phyloP scores from a whole-genome alignment of 1,140 invertebrate species.

The Thrips palmi region DNA sequence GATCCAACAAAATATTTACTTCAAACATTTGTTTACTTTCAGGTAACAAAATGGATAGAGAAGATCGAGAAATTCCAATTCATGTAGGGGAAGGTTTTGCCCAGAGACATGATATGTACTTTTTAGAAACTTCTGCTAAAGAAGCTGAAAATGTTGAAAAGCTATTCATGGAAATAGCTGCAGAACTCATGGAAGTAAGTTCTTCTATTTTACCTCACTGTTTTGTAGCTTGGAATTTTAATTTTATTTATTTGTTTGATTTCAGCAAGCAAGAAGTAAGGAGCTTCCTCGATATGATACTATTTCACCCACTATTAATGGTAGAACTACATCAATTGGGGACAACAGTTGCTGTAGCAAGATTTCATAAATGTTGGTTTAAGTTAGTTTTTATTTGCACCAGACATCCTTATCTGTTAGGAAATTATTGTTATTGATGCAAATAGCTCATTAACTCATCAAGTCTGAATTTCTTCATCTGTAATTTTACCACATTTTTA shows the following conservation, averaged over 20 bases:
- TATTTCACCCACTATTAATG: constrained; percentile 47
- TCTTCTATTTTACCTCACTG: constrained; percentile 4
- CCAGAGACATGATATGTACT: constrained; percentile 88
- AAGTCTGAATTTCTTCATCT: neutral
- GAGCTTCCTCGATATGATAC: constrained; percentile 54
- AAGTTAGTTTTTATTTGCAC: constrained; percentile 8
- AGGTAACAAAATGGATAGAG: constrained; percentile 93
- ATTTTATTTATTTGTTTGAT: constrained; percentile 16
- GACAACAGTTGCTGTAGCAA: constrained; percentile 43
- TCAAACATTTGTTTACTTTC: constrained; percentile 16
- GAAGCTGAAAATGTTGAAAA: constrained; percentile 95
- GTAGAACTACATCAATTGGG: constrained; percentile 44
- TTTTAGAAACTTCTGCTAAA: constrained; percentile 95
- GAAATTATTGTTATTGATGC: neutral
- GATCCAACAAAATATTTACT: neutral
- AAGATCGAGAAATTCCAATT: constrained; percentile 84
- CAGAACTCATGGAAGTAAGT: constrained; percentile 69
- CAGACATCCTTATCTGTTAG: too few relatives aligned
- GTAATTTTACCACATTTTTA: neutral
- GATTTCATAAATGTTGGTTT: constrained; percentile 19
- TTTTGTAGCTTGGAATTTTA: neutral
- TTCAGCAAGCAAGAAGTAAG: constrained; percentile 57
- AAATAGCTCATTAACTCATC: neutral
- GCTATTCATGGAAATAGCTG: constrained; percentile 88
- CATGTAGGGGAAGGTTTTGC: constrained; percentile 94